phyloP scores from a whole-genome alignment of 2,888 invertebrate genomes.

The Crocallis elinguaria region DNA sequence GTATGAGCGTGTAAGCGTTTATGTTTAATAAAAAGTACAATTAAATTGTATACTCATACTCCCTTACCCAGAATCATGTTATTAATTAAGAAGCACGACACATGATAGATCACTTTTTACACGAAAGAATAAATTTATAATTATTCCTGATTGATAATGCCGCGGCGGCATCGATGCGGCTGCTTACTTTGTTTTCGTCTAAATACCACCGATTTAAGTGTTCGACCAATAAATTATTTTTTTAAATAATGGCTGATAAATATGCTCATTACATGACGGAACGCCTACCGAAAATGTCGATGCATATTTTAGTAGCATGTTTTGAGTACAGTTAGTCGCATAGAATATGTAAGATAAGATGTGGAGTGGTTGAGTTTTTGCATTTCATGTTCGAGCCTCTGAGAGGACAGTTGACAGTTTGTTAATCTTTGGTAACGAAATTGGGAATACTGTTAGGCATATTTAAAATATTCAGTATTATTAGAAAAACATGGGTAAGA shows the following conservation, averaged over 20 bases:
- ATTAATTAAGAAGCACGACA: background rate
- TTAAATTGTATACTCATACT: no score
- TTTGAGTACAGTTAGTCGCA: constrained; percentile 65
- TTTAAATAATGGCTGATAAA: constrained; percentile 66
- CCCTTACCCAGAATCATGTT: no score
- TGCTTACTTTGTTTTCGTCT: constrained; percentile 22
- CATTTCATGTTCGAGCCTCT: constrained; percentile 6
- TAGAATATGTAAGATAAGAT: constrained; percentile 37
- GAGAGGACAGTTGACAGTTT: constrained; percentile 10
- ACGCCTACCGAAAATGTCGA: constrained; percentile 73
- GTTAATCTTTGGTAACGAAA: background rate
- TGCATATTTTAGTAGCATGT: constrained; percentile 72
- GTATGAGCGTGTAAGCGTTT: no score
- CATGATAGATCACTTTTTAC: background rate
- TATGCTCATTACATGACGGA: constrained; percentile 73
- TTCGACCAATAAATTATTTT: constrained; percentile 61
- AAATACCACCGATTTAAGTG: constrained; percentile 25
- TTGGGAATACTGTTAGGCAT: no score
- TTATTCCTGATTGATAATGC: constrained; percentile 15
- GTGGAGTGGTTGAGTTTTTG: background rate
- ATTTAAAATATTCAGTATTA: no score
- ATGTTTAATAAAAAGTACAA: no score
- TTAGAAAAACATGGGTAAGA: no score
- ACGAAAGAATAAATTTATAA: constrained; percentile 8
- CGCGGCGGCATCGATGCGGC: constrained; percentile 1